Base-by-base conservation (phyloP, 2,888 invertebrate species). In the Gandaritis pyraliata region DNA sequence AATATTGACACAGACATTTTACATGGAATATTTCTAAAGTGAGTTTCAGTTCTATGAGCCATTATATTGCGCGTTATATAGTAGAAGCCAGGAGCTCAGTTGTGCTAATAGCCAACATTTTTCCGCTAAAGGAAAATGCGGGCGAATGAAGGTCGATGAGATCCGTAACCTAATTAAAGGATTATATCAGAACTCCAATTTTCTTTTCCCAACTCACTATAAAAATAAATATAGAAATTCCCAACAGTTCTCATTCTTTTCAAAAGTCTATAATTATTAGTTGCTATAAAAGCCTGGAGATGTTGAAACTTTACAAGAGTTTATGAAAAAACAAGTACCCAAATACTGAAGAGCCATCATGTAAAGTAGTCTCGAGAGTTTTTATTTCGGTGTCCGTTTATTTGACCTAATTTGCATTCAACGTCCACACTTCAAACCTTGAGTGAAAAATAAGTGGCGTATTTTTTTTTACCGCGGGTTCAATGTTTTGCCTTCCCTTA, bases 401-500 rank as follows among this genome's bases (percentile, higher is more conserved):
- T 64, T 64, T 64, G 64, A 56, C 52, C 64, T 59, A 57, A 59
- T 65, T 62, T 62, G 58, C 65, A 64, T 64, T 61, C 49, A 64
- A 41, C 55, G 58, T 62, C 62, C 62, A 54, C 57, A 64, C 64
- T 64, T 58, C 56, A 64, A 64, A 63, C 29, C 55, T 58, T 48
- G 47, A 64, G 64, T 58, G 58, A 58, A 65, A 65, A 65, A 65
- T 70, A 74, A 71, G 72, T 69, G 72, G 60, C 49, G 64, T 55
- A 30, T 33, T 54, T 58, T 54, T 58, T 68, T 71, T 73, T 71
- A 67, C 70, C 71, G 72, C 58, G 80, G 75, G 84, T 86, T 85
- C 85, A 85, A 83, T 78, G 85, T 75, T 83, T 86, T 78, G 83
- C 81, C 81, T 85, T 81, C 78, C 76, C 76, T 83, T 85, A 87